A percentile compares a stretch with the other conserved stretches of the same genome.
These are phyloP conservation scores for Pollenia angustigena DNA, from an alignment of 2,888 invertebrate genomes.

Conservation along the genomic window DNA sequence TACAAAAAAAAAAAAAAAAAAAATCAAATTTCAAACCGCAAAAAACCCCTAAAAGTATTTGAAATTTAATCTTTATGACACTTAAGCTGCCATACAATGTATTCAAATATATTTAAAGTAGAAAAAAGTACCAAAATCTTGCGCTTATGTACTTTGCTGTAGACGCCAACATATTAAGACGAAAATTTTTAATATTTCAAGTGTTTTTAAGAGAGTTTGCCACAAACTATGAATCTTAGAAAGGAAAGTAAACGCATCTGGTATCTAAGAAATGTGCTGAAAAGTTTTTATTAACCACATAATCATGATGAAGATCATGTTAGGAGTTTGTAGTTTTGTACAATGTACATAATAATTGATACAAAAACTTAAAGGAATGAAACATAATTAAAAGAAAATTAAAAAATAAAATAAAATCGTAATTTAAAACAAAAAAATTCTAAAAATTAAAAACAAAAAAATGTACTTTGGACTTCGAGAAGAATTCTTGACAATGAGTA, in stretches of 20 bases:
- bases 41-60: constrained; percentile 46
- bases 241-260: neutral
- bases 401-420: too few relatives aligned
- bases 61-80: constrained; percentile 66
- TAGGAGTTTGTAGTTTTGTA: constrained; percentile 4
- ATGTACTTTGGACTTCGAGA: too few relatives aligned
- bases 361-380: neutral
- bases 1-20: neutral
- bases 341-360: neutral
- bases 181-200: constrained; percentile 38
- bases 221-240: neutral
- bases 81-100: constrained; percentile 6
- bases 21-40: constrained; percentile 52
- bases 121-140: constrained; percentile 4
- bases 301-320: neutral
- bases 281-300: neutral
- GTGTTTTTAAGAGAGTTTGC: constrained; percentile 14
- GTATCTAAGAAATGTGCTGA: neutral
- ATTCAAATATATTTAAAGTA: neutral
- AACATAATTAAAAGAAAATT: too few relatives aligned
- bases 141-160: neutral
- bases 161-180: neutral
- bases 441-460: too few relatives aligned
- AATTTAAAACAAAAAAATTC: neutral
- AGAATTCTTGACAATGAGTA: too few relatives aligned